Conservation (phyloP, 53 echinoderm and acorn worm genomes). For the Patiria pectinifera region DNA sequence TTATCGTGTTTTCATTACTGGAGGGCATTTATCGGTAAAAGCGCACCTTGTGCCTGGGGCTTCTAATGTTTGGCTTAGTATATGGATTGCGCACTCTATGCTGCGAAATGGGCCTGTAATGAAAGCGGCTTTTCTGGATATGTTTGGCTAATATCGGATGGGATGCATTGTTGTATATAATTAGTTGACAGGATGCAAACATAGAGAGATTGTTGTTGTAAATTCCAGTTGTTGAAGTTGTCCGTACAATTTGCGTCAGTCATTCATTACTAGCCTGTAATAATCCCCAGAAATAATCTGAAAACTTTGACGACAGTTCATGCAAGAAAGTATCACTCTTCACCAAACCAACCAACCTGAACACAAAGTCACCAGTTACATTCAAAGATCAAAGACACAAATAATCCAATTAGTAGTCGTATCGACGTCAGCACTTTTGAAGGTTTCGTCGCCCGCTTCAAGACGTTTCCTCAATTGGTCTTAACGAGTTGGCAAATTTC, state of each 20-base stretch:
- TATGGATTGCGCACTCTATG: neutral
- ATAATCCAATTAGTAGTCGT: neutral
- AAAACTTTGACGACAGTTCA: too few relatives aligned
- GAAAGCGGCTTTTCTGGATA: neutral
- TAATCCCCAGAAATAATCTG: too few relatives aligned
- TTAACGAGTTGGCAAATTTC: slow-evolving; percentile 28
- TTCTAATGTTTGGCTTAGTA: neutral
- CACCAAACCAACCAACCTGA: neutral
- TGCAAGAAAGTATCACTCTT: too few relatives aligned
- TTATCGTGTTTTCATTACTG: slow-evolving; percentile 20
- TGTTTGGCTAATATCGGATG: too few relatives aligned
- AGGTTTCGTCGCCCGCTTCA: neutral
- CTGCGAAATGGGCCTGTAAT: neutral
- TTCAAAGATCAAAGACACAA: neutral
- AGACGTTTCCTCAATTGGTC: neutral
- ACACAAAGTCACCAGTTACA: neutral
- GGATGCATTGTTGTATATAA: too few relatives aligned
- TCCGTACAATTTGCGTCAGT: too few relatives aligned
- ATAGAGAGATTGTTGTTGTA: too few relatives aligned
- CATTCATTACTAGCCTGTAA: too few relatives aligned
- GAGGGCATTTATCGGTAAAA: neutral
- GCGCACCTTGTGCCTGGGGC: neutral
- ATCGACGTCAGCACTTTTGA: neutral
- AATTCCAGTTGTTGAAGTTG: too few relatives aligned
- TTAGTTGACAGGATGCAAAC: too few relatives aligned